Evolutionary conservation across 2,797 vertebrate species (phyloP).

Genomic region (Chiroxiphia lanceolata): DNA sequence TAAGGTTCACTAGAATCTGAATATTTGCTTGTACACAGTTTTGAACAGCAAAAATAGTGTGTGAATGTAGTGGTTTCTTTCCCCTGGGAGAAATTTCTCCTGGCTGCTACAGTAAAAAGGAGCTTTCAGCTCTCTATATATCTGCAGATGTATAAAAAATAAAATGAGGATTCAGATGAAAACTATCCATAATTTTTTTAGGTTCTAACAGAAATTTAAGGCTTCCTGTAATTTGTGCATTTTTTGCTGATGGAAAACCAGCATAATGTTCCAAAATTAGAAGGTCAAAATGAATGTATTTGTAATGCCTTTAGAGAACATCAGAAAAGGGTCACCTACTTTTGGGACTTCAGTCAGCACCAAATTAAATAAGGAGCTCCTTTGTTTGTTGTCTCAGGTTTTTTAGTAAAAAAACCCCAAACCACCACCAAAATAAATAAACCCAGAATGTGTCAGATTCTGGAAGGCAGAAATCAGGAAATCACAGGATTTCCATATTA

Average conservation of each 20-base stretch:
- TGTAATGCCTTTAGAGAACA: background rate
- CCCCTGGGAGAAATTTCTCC: background rate
- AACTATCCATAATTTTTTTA: background rate
- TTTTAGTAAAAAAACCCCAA: background rate
- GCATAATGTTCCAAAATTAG: background rate
- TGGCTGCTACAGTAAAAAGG: background rate
- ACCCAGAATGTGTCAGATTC: background rate
- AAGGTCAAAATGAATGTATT: background rate
- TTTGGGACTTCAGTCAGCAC: background rate
- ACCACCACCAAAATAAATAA: background rate
- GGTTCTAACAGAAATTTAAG: background rate
- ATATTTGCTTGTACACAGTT: background rate
- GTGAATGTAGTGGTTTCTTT: background rate
- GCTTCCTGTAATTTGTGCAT: background rate
- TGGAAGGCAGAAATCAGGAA: background rate
- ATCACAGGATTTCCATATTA: background rate
- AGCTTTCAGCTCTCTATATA: background rate
- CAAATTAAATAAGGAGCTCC: background rate
- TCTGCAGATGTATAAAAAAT: no score
- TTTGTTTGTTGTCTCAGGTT: background rate
- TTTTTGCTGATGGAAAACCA: background rate
- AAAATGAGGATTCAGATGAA: background rate
- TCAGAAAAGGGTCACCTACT: background rate
- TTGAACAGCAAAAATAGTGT: background rate
- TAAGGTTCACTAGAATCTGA: background rate